Evolutionary conservation across 2,888 invertebrate genomes (phyloP).

Genomic region (Drosophila pseudotakahashii): DNA sequence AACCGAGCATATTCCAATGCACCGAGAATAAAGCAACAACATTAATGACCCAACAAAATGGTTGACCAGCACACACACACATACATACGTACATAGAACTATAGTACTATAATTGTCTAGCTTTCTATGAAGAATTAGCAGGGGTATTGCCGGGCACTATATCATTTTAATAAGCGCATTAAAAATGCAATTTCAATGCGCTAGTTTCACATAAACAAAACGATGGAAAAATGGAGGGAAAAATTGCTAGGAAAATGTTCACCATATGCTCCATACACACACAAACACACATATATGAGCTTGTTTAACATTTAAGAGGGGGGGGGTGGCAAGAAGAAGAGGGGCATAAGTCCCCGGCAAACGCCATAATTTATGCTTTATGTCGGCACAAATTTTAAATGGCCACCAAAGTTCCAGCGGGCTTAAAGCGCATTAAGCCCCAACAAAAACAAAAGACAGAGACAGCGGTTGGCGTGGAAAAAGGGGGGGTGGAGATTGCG

Average conservation of each 20-base stretch:
- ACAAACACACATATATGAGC: conserved; percentile 15
- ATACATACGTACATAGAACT: conserved; percentile 13
- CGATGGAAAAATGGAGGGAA: conserved; percentile 10
- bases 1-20: conserved; percentile 56
- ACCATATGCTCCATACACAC: conserved; percentile 25
- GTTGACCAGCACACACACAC: conserved; percentile 22
- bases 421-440: conserved; percentile 61
- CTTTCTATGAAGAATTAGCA: conserved; percentile 32
- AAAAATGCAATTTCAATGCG: conserved; percentile 57
- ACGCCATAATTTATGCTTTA: conserved; percentile 66
- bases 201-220: conserved; percentile 46
- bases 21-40: conserved; percentile 30
- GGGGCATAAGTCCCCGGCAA: conserved; percentile 28
- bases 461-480: background rate
- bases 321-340: background rate
- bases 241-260: conserved; percentile 23
- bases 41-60: conserved; percentile 59
- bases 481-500: too few relatives aligned
- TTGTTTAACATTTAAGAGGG: conserved; percentile 34
- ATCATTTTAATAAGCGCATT: conserved; percentile 58
- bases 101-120: conserved; percentile 24
- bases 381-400: conserved; percentile 62
- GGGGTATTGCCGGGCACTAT: conserved; percentile 40
- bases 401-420: conserved; percentile 53
- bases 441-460: conserved; percentile 37